Evolutionary conservation across 2,797 vertebrate genomes (phyloP).

Genomic region (Hemitrygon akajei): DNA sequence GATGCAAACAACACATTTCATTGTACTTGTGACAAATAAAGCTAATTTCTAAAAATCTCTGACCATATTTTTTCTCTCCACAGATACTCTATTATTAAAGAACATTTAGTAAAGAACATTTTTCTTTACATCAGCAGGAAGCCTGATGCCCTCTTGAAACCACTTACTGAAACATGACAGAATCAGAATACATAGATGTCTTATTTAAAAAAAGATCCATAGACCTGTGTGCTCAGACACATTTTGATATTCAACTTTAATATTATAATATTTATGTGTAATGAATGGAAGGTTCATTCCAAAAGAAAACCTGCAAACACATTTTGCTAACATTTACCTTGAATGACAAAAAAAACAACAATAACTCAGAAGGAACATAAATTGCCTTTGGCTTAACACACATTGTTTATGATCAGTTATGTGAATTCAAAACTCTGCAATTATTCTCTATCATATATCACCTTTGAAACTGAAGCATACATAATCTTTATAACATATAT

Average conservation of each 20-base stretch:
- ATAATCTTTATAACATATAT: background rate
- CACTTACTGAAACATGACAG: background rate
- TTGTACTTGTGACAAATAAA: no score
- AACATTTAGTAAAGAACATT: no score
- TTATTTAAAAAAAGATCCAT: background rate
- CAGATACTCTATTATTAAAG: no score
- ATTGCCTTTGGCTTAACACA: background rate
- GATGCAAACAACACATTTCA: no score
- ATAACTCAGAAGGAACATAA: background rate
- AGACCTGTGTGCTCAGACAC: background rate
- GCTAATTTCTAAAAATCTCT: background rate
- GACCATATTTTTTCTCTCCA: background rate
- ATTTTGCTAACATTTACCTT: background rate
- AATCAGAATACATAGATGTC: background rate
- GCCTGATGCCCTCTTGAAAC: background rate
- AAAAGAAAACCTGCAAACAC: background rate
- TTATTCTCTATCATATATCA: background rate
- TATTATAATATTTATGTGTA: background rate
- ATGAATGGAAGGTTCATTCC: background rate
- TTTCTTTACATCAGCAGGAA: no score
- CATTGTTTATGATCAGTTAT: background rate
- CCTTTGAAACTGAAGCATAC: background rate
- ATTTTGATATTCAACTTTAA: background rate
- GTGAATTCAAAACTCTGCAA: background rate
- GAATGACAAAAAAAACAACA: background rate